phyloP scores from a whole-genome alignment of 2,888 invertebrate species.

The Chamaedrilus cognettii region DNA sequence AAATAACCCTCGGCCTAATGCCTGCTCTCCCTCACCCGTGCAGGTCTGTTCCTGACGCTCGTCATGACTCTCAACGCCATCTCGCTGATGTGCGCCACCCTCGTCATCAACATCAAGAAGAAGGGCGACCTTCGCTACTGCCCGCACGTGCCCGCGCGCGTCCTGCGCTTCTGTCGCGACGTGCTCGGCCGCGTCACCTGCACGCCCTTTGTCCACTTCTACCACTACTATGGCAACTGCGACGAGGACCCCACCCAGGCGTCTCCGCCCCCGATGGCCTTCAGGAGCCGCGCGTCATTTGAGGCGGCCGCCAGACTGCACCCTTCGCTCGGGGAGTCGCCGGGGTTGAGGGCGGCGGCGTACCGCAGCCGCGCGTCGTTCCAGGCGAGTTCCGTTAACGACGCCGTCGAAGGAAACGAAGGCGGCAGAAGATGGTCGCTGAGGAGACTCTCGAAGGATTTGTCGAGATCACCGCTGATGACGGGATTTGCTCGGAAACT shows the following conservation, averaged over 20 bases:
- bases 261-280: neutral
- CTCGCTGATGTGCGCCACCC: conserved; percentile 56
- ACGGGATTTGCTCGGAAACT: neutral
- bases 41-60: conserved; percentile 54
- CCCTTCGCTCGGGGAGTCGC: too few relatives aligned
- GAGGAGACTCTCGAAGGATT: neutral
- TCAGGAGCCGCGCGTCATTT: too few relatives aligned
- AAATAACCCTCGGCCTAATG: too few relatives aligned
- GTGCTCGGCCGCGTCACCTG: conserved; percentile 47
- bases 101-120: conserved; percentile 57
- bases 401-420: neutral
- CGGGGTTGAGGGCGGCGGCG: too few relatives aligned
- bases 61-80: conserved; percentile 59
- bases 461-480: neutral
- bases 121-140: conserved; percentile 47
- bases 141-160: conserved; percentile 46
- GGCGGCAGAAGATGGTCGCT: too few relatives aligned
- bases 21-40: too few relatives aligned
- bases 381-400: too few relatives aligned
- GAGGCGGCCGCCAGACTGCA: too few relatives aligned
- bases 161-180: conserved; percentile 46
- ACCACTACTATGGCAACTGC: conserved; percentile 32
- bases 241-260: neutral
- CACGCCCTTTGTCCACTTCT: conserved; percentile 31
- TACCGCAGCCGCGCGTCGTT: too few relatives aligned